A percentile compares a stretch with the other conserved stretches of the same genome.
phyloP scores from a whole-genome alignment of 2,113 vertebrate species.

The Bubo blakistoni region DNA sequence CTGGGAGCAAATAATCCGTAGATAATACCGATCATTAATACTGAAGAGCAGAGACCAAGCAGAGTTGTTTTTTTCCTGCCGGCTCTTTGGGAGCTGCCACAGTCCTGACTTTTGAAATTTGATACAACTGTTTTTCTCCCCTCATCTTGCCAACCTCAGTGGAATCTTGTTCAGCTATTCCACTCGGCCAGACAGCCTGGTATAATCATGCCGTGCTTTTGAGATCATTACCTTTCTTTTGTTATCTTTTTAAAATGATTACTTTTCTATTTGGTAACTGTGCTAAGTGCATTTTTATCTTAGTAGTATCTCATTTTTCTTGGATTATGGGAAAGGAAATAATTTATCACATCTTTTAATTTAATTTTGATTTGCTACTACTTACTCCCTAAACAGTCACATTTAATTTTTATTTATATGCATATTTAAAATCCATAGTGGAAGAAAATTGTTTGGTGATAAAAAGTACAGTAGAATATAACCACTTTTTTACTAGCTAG shows the following conservation, averaged over 20 bases:
- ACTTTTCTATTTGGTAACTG: background rate
- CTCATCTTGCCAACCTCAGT: background rate
- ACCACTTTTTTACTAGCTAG: background rate
- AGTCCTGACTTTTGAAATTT: conserved; percentile 19
- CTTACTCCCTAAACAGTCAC: background rate
- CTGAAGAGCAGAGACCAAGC: background rate
- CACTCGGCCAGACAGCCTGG: background rate
- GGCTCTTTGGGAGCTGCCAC: background rate
- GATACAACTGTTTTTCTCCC: background rate
- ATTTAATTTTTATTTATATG: background rate
- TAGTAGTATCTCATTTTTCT: background rate
- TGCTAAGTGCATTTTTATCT: background rate
- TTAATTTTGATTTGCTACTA: background rate
- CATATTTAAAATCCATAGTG: background rate
- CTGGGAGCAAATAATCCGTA: background rate
- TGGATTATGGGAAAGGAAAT: background rate
- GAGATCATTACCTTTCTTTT: background rate
- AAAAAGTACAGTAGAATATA: background rate
- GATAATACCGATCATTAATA: background rate
- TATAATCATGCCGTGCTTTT: background rate
- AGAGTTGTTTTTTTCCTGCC: background rate
- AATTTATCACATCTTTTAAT: background rate
- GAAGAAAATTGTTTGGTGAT: background rate
- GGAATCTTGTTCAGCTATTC: background rate
- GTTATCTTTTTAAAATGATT: background rate